These are phyloP conservation scores for Petromus typicus DNA, from an alignment of 2,113 vertebrate species.

Conservation along the genomic window DNA sequence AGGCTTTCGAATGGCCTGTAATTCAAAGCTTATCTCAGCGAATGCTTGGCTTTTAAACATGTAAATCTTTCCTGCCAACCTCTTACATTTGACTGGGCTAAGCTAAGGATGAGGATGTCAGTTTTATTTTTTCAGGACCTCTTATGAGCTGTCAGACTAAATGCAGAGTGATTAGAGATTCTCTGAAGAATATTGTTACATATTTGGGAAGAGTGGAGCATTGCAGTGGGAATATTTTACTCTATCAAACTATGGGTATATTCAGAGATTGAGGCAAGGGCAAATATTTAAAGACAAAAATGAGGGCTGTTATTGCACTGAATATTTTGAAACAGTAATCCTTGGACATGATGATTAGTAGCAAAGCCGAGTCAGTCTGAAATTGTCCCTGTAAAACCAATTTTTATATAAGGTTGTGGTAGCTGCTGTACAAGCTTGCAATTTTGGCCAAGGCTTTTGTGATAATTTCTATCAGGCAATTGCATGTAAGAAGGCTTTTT, in stretches of 20 bases:
- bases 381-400: neutral
- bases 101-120: conserved; percentile 46
- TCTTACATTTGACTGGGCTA: neutral
- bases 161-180: neutral
- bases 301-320: neutral
- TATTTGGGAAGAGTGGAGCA: neutral
- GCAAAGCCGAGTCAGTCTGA: neutral
- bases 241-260: neutral
- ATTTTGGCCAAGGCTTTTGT: neutral
- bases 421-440: neutral
- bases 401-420: neutral
- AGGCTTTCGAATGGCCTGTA: conserved; percentile 43
- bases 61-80: conserved; percentile 64
- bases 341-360: neutral
- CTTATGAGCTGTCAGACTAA: neutral
- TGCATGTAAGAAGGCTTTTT: neutral
- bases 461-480: neutral
- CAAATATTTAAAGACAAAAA: neutral
- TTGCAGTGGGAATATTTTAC: neutral
- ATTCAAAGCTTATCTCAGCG: conserved; percentile 72
- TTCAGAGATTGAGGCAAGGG: neutral
- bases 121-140: conserved; percentile 48
- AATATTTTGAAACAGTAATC: neutral
- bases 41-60: conserved; percentile 62
- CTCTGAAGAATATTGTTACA: neutral